Conservation (phyloP, 2,888 invertebrate genomes). For the Ceriagrion tenellum region DNA sequence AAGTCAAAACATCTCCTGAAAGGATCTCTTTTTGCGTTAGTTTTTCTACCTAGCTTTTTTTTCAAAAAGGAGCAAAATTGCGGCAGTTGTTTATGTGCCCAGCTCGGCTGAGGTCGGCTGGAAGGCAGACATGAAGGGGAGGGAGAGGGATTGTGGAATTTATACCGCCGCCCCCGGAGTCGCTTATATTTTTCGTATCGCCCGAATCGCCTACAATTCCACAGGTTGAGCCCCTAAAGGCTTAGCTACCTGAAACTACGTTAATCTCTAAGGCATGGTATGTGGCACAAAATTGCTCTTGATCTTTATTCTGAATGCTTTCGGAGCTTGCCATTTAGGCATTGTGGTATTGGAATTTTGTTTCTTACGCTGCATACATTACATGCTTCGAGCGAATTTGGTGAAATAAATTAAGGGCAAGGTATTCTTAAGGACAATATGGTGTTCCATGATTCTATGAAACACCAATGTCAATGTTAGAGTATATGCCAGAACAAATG, state of each 20-base stretch:
- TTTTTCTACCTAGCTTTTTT: neutral
- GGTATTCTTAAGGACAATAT: neutral
- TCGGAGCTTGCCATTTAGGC: neutral
- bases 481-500: too few relatives aligned
- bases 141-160: neutral
- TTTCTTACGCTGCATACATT: neutral
- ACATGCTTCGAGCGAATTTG: neutral
- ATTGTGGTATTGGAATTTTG: neutral
- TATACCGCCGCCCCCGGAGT: neutral
- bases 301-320: neutral
- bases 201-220: conserved; percentile 2
- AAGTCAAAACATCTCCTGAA: conserved; percentile 17
- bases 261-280: neutral
- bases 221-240: conserved; percentile 33
- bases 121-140: neutral
- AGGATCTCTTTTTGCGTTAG: neutral
- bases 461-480: too few relatives aligned
- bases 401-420: neutral
- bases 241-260: neutral
- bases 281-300: neutral
- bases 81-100: conserved; percentile 41
- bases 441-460: neutral
- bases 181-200: conserved; percentile 25
- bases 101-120: neutral
- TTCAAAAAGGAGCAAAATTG: neutral